Evolutionary conservation across 2,797 vertebrate genomes (phyloP).

Genomic region (Selene dorsalis): DNA sequence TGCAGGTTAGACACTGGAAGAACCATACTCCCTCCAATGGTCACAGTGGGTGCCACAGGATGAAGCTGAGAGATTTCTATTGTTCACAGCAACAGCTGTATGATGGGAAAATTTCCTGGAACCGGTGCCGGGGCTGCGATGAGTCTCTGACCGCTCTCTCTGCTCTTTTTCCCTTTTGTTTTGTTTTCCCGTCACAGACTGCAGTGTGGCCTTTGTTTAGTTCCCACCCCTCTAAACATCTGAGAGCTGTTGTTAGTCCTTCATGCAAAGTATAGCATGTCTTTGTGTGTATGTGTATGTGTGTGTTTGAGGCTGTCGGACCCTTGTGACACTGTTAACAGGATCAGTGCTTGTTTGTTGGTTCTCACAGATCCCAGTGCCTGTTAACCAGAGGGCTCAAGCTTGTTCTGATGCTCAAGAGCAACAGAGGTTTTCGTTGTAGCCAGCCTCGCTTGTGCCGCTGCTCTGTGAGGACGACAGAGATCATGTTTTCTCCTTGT

Average conservation of each 20-base stretch:
- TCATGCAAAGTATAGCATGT: slow-evolving; percentile 31
- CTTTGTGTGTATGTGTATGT: slow-evolving; percentile 1
- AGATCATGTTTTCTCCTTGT: slow-evolving; percentile 11
- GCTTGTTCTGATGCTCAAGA: slow-evolving; percentile 32
- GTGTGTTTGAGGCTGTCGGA: slow-evolving; percentile 21
- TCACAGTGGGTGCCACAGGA: slow-evolving; percentile 38
- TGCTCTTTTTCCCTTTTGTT: slow-evolving; percentile 15
- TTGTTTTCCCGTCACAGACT: slow-evolving; percentile 41
- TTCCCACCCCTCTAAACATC: slow-evolving; percentile 19
- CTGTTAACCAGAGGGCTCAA: slow-evolving; percentile 39
- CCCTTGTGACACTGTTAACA: slow-evolving; percentile 16
- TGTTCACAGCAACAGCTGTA: slow-evolving; percentile 67
- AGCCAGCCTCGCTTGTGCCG: slow-evolving; percentile 21
- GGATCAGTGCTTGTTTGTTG: slow-evolving; percentile 43
- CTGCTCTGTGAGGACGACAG: slow-evolving; percentile 13
- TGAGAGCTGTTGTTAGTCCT: slow-evolving; percentile 38
- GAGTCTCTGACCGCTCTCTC: slow-evolving; percentile 35
- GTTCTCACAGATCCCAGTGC: slow-evolving; percentile 15
- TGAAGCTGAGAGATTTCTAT: slow-evolving; percentile 62
- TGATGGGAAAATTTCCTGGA: slow-evolving; percentile 65
- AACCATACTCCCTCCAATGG: slow-evolving; percentile 76
- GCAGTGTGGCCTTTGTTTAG: slow-evolving; percentile 35
- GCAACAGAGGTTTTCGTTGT: slow-evolving; percentile 14
- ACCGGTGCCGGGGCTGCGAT: slow-evolving; percentile 39
- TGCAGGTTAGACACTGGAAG: slow-evolving; percentile 68